phyloP scores from a whole-genome alignment of 2,797 vertebrate species.

The Pempheris klunzingeri region DNA sequence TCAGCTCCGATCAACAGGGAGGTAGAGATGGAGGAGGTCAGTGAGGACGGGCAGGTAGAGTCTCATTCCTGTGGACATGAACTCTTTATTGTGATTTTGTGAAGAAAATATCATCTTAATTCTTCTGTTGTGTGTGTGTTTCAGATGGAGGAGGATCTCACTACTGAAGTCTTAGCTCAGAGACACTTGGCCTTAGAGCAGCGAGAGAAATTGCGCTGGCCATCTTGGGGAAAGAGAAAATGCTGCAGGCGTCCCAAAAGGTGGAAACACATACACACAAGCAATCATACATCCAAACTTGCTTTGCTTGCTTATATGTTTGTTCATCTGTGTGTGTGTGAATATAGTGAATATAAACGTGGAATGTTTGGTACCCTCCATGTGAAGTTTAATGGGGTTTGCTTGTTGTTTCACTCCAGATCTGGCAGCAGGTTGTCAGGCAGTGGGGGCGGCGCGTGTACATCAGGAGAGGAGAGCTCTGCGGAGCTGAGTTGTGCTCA shows the following conservation, averaged over 20 bases:
- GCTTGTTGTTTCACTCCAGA: constrained; percentile 62
- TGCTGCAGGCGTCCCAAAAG: constrained; percentile 87
- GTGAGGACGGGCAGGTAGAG: constrained; percentile 52
- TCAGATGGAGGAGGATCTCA: constrained; percentile 92
- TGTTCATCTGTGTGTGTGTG: constrained; percentile 22
- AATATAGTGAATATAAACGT: constrained; percentile 40
- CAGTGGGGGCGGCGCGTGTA: constrained; percentile 58
- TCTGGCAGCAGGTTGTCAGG: constrained; percentile 72
- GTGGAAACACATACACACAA: constrained; percentile 71
- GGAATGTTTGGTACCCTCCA: constrained; percentile 30
- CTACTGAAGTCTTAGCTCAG: constrained; percentile 86
- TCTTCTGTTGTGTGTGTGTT: constrained; percentile 40
- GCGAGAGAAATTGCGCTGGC: constrained; percentile 88
- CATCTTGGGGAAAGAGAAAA: constrained; percentile 87
- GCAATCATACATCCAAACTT: background rate
- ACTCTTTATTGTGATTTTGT: background rate
- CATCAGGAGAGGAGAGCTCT: constrained; percentile 74
- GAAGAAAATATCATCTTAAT: constrained; percentile 1
- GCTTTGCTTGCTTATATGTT: background rate
- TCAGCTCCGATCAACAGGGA: constrained; percentile 75
- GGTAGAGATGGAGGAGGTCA: constrained; percentile 42
- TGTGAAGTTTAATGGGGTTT: constrained; percentile 36
- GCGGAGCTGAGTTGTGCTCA: constrained; percentile 68
- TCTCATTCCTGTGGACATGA: background rate
- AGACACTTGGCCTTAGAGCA: constrained; percentile 89